Evolutionary conservation across 2,888 invertebrate species (phyloP).

Genomic region (Tinea semifulvella): DNA sequence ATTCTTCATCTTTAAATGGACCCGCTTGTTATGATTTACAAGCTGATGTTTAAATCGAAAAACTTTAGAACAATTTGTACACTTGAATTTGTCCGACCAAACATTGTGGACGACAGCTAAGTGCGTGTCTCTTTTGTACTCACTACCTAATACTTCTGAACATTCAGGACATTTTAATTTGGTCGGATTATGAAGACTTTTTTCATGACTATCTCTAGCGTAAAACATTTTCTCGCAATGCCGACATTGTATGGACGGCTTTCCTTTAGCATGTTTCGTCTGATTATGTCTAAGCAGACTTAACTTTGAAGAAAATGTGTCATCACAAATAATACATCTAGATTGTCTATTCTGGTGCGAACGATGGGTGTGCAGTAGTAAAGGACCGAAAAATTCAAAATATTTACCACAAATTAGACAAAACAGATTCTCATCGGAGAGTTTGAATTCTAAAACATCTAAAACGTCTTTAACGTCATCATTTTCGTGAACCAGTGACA

Average conservation of each 20-base stretch:
- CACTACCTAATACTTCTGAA: conserved; percentile 33
- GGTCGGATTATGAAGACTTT: conserved; percentile 8
- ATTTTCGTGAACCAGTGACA: conserved; percentile 23
- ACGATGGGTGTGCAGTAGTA: conserved; percentile 31
- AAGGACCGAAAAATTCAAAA: conserved; percentile 33
- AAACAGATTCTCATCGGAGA: conserved; percentile 30
- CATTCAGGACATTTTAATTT: conserved; percentile 39
- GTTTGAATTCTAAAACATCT: conserved; percentile 28
- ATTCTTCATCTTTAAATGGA: conserved; percentile 42
- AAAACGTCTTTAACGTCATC: too few relatives aligned
- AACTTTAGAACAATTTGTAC: conserved; percentile 37
- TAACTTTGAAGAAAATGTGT: conserved; percentile 34
- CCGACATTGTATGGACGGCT: conserved; percentile 21
- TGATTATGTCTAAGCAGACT: conserved; percentile 38
- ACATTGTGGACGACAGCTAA: conserved; percentile 42
- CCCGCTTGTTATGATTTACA: conserved; percentile 35
- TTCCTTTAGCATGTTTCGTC: conserved; percentile 27
- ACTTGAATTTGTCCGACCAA: conserved; percentile 36
- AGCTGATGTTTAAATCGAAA: conserved; percentile 37
- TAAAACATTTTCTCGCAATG: conserved; percentile 23
- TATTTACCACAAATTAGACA: conserved; percentile 33
- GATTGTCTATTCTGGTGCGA: conserved; percentile 30
- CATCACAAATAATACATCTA: conserved; percentile 41
- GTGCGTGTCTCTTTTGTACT: conserved; percentile 41
- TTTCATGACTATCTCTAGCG: conserved; percentile 2